Conservation (phyloP, 2,888 invertebrate genomes). For the Oegoconia quadripuncta region DNA sequence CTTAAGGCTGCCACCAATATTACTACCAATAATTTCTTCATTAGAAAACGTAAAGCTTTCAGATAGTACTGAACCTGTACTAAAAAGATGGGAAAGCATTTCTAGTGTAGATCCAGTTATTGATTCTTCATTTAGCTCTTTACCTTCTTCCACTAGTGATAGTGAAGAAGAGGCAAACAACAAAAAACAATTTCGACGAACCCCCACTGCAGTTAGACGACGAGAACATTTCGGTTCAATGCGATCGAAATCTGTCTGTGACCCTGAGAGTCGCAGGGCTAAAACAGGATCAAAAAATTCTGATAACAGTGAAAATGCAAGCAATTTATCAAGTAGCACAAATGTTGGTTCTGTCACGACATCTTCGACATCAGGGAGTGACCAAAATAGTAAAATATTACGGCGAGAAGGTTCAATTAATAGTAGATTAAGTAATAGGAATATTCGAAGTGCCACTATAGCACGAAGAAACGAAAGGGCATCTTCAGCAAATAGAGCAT, state of each 20-base stretch:
- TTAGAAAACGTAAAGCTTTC: slow-evolving; percentile 74
- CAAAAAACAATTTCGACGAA: slow-evolving; percentile 55
- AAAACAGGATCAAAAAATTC: slow-evolving; percentile 49
- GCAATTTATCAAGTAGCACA: slow-evolving; percentile 66
- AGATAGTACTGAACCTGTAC: slow-evolving; percentile 57
- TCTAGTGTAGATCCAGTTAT: slow-evolving; percentile 85
- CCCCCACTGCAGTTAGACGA: slow-evolving; percentile 59
- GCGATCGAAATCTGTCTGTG: slow-evolving; percentile 72
- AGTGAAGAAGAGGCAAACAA: slow-evolving; percentile 65
- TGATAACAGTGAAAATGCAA: slow-evolving; percentile 64
- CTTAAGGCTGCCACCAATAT: slow-evolving; percentile 84
- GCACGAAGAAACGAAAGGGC: slow-evolving; percentile 63
- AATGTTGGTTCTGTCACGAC: slow-evolving; percentile 63
- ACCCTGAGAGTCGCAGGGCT: slow-evolving; percentile 60
- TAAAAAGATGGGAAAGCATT: slow-evolving; percentile 80
- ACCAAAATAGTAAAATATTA: slow-evolving; percentile 58
- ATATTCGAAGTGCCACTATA: slow-evolving; percentile 73
- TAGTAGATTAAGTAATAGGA: slow-evolving; percentile 55
- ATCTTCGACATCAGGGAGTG: slow-evolving; percentile 71
- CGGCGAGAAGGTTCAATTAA: slow-evolving; percentile 62
- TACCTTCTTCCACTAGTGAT: slow-evolving; percentile 72
- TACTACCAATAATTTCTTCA: slow-evolving; percentile 83
- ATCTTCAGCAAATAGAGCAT: slow-evolving; percentile 78
- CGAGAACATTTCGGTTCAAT: slow-evolving; percentile 62
- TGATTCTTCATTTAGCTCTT: slow-evolving; percentile 82